Evolutionary conservation across 2,888 invertebrate species (phyloP).

Genomic region (Andrena bucephala): DNA sequence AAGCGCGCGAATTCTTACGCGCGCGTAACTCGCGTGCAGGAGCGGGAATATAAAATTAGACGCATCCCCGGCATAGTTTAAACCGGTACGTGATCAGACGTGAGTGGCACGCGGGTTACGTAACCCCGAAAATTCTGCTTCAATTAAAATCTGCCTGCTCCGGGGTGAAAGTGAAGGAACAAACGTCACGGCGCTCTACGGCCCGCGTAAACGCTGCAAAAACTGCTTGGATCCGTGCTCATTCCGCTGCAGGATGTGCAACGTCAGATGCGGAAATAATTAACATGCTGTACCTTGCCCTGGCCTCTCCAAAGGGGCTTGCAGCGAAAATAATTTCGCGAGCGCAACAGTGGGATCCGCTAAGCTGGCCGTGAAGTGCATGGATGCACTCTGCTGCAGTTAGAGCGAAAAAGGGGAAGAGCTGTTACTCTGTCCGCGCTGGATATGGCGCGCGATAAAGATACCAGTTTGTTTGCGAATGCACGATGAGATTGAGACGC

Average conservation of each 20-base stretch:
- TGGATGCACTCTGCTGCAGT: not conserved
- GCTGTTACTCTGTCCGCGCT: not conserved
- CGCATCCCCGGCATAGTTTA: conserved; percentile 60
- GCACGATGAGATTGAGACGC: not conserved
- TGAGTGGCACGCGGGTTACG: conserved; percentile 41
- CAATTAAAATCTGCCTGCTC: conserved; percentile 12
- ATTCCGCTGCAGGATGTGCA: not conserved
- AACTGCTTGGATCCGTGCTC: not conserved
- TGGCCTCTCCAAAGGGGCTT: not conserved
- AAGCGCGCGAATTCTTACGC: conserved; percentile 44
- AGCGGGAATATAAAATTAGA: conserved; percentile 65
- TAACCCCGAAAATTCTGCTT: conserved; percentile 47
- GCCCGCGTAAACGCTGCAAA: not conserved
- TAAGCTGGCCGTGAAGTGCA: not conserved
- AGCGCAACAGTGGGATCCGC: not conserved
- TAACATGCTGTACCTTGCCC: not conserved
- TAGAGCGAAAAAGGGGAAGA: not conserved
- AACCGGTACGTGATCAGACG: conserved; percentile 31
- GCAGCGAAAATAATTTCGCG: conserved; percentile 1
- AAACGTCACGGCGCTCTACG: not conserved
- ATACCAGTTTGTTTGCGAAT: not conserved
- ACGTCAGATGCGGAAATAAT: not conserved
- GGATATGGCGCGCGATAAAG: not conserved
- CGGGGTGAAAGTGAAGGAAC: not conserved
- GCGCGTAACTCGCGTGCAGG: conserved; percentile 21